phyloP scores from a whole-genome alignment of 2,797 vertebrate species.

The Triplophysa yarkandensis region DNA sequence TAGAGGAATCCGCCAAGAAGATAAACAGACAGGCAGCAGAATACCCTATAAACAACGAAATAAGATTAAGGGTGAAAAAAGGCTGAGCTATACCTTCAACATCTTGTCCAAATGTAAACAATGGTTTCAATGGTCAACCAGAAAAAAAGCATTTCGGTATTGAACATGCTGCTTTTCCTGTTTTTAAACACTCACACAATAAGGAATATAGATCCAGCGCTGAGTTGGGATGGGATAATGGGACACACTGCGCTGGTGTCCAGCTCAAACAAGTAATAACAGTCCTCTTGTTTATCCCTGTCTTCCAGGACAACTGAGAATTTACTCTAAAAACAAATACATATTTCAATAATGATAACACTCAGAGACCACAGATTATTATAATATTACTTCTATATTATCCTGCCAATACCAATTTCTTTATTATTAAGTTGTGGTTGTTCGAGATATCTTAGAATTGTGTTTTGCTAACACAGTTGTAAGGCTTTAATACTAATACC shows the following conservation, averaged over 20 bases:
- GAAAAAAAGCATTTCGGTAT: not conserved
- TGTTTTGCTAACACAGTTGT: not conserved
- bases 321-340: constrained; percentile 68
- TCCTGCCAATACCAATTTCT: too few species aligned
- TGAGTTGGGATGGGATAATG: constrained; percentile 77
- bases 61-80: not conserved
- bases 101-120: not conserved
- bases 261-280: constrained; percentile 95
- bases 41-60: constrained; percentile 70
- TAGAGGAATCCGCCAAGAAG: constrained; percentile 92
- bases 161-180: not conserved
- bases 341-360: not conserved
- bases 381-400: too few species aligned
- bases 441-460: not conserved
- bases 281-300: constrained; percentile 73
- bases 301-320: constrained; percentile 81
- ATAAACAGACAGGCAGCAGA: constrained; percentile 84
- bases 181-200: constrained; percentile 84
- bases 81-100: not conserved
- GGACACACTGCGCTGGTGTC: constrained; percentile 86
- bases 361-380: too few species aligned
- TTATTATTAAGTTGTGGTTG: too few species aligned
- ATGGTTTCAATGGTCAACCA: not conserved
- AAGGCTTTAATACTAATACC: constrained; percentile 59
- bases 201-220: constrained; percentile 87